Evolutionary conservation across 2,888 invertebrate species (phyloP).

Genomic region (Parochlus steinenii): DNA sequence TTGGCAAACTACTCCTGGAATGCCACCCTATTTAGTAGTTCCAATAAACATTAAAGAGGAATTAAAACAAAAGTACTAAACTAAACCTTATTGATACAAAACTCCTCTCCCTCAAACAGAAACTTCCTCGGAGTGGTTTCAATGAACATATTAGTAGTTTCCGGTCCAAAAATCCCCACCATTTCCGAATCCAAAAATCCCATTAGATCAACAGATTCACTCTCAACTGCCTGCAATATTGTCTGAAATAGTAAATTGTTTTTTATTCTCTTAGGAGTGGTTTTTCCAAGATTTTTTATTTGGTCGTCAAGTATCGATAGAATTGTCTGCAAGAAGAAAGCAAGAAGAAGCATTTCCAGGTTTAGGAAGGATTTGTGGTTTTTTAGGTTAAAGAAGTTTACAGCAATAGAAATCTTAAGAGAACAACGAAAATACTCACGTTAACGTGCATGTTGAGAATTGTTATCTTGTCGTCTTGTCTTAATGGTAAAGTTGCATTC

Average conservation of each 20-base stretch:
- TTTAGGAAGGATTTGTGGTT: too few species aligned
- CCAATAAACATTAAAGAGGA: too few species aligned
- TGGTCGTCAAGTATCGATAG: too few species aligned
- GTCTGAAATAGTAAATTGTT: too few species aligned
- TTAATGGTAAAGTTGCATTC: slow-evolving; percentile 36
- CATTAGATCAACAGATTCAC: slow-evolving; percentile 25
- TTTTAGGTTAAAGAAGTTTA: too few species aligned
- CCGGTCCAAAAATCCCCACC: slow-evolving; percentile 27
- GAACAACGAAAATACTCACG: slow-evolving; percentile 23
- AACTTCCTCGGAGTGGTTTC: slow-evolving; percentile 37
- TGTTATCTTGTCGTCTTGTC: slow-evolving; percentile 34
- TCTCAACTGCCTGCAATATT: slow-evolving; percentile 39
- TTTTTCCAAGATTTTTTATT: too few species aligned
- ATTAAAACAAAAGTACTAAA: too few species aligned
- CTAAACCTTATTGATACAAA: slow-evolving; percentile 35
- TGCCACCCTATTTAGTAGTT: too few species aligned
- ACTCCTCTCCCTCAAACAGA: slow-evolving; percentile 40
- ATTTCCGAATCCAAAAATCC: slow-evolving; percentile 26
- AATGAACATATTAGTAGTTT: slow-evolving; percentile 35
- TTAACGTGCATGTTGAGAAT: slow-evolving; percentile 31
- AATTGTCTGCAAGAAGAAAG: too few species aligned
- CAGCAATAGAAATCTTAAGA: too few species aligned
- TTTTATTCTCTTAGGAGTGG: too few species aligned
- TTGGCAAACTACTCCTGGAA: slow-evolving; percentile 33
- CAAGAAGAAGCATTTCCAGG: too few species aligned